Evolutionary conservation across 2,888 invertebrate species (phyloP), one percentile per base, ranked within the genome.

Genomic region (Rhyacophila evoluta): DNA sequence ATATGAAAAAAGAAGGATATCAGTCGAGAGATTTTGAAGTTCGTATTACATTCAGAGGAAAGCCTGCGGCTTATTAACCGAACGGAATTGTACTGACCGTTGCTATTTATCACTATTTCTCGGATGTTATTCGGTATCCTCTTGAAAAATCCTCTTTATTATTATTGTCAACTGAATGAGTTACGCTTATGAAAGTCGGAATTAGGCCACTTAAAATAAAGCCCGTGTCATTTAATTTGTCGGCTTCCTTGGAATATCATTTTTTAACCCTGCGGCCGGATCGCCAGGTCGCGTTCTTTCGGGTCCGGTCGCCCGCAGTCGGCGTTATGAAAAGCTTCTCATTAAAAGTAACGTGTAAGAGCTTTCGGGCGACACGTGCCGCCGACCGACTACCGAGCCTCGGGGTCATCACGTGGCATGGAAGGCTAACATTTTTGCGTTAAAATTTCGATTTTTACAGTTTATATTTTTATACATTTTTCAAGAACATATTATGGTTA

Each of bases 211-310:
- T 55, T 55, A 25, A 19, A 55, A 55, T 55, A 55, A 55, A 55
- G 10, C 55, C 55, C 55, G 55, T 55, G 55, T 55, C 55, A 55
- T 55, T 55, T 55, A 55, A 55, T 55, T 55, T 55, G 55, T 55
- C 55, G 25, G 25, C 19, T 8, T 19, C 19, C 8, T n/a, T 1
- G 55, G 19, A 55, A 8, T 25, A 33, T 33, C 29, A 55, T 55
- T 55, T 55, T 55, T 19, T 25, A 55, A 25, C 55, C 1, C 19
- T 25, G 25, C 55, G 10, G 55, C 10, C 19, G 15, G n/a, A 39
- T 39, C 39, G n/a, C 25, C 10, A 15, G n/a, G 15, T 19, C 25
- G 55, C 1, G 55, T 55, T 19, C 55, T 55, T 15, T 19, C 15
- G 55, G 55, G 55, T 55, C 41, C 41, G 15, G 19, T 41, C 41